Conservation (phyloP, 2,113 vertebrate genomes). For the Stegastes partitus region DNA sequence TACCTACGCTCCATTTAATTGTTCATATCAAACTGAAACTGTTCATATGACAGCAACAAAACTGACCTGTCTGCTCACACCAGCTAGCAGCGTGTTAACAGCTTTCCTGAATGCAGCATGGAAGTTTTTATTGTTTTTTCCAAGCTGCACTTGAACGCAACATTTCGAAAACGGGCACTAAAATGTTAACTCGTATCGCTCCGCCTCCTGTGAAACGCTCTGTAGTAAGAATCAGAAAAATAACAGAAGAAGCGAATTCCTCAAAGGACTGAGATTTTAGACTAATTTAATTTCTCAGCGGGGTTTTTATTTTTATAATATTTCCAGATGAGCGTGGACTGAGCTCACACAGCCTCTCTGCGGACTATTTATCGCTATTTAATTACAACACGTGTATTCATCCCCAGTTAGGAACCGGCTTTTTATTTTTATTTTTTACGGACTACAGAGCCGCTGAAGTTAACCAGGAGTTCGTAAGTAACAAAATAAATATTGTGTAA, state of each 20-base stretch:
- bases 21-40: too few relatives aligned
- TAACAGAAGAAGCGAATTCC: neutral
- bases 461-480: neutral
- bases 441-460: neutral
- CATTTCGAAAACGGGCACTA: neutral
- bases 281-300: neutral
- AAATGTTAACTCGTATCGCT: neutral
- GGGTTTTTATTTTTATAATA: neutral
- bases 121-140: neutral
- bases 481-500: neutral
- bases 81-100: too few relatives aligned
- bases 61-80: too few relatives aligned
- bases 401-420: neutral
- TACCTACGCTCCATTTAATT: too few relatives aligned
- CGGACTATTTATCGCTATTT: neutral
- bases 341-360: neutral
- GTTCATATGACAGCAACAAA: too few relatives aligned
- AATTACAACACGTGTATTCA: conserved; percentile 54
- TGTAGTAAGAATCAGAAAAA: neutral
- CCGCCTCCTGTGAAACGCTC: conserved; percentile 20
- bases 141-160: conserved; percentile 6
- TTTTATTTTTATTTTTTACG: neutral
- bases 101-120: neutral
- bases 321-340: neutral
- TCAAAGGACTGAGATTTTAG: neutral